Evolutionary conservation across 1,140 invertebrate genomes (phyloP).

Genomic region (Odontomachus brunneus): DNA sequence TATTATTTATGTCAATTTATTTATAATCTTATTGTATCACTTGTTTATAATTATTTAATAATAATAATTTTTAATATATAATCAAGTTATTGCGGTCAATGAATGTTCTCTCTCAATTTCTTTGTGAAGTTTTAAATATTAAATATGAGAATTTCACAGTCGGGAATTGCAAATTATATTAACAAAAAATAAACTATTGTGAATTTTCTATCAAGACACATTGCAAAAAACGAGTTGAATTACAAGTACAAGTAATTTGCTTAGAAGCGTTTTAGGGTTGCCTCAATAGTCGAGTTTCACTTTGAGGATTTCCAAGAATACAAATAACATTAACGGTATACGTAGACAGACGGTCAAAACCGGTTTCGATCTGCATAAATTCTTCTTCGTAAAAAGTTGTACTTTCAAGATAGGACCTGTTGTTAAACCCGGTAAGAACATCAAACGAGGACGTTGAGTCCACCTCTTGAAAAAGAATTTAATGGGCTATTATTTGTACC

Average conservation of each 20-base stretch:
- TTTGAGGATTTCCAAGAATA: constrained; percentile 29
- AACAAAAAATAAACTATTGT: background rate
- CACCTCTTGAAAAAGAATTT: constrained; percentile 19
- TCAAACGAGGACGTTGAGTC: constrained; percentile 11
- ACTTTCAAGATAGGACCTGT: constrained; percentile 26
- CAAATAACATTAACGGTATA: constrained; percentile 15
- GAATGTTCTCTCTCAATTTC: too few species aligned
- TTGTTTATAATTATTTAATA: too few species aligned
- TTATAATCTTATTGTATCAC: too few species aligned
- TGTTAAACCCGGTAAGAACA: background rate
- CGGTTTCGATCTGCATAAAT: constrained; percentile 37
- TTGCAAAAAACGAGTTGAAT: background rate
- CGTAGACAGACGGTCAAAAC: constrained; percentile 8
- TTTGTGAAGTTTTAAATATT: too few species aligned
- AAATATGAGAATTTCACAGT: too few species aligned
- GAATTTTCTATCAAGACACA: constrained; percentile 1
- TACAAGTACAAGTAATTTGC: background rate
- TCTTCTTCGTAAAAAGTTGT: constrained; percentile 3
- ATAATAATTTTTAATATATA: too few species aligned
- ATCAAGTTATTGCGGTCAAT: too few species aligned
- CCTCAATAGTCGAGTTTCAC: background rate
- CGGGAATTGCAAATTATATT: too few species aligned
- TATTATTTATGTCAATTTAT: too few species aligned
- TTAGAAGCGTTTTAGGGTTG: background rate
- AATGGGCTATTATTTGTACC: background rate